These are phyloP conservation scores for Odontamblyopus rebecca DNA, from an alignment of 2,797 vertebrate species.

Conservation along the genomic window DNA sequence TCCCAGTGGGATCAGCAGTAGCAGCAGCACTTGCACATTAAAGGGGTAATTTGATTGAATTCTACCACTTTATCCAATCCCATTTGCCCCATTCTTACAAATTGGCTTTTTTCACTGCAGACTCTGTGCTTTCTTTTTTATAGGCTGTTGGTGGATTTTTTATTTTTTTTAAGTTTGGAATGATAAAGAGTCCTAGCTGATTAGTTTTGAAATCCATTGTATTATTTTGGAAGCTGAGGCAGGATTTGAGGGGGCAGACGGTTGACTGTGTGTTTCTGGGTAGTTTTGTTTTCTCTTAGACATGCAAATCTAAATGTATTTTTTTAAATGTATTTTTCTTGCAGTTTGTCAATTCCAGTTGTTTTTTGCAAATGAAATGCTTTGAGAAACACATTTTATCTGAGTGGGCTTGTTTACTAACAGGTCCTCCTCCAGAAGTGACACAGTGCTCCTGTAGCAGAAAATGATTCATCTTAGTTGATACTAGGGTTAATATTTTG, in stretches of 20 bases:
- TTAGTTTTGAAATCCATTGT: neutral
- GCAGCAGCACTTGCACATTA: slow-evolving; percentile 20
- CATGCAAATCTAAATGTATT: neutral
- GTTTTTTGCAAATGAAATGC: no score
- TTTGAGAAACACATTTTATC: no score
- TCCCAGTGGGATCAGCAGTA: slow-evolving; percentile 21
- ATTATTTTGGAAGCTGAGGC: neutral
- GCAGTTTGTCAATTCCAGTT: no score
- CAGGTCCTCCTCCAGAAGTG: no score
- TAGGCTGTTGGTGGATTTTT: neutral
- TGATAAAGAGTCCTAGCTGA: neutral
- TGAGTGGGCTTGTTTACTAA: no score
- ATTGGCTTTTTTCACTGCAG: neutral
- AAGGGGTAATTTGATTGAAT: slow-evolving; percentile 27
- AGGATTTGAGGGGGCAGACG: neutral
- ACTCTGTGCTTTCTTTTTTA: neutral
- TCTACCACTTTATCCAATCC: slow-evolving; percentile 18
- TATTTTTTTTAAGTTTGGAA: neutral
- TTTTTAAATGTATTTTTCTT: no score
- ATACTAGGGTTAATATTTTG: neutral
- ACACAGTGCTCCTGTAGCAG: no score
- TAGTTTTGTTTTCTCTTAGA: neutral
- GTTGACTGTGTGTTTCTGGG: neutral
- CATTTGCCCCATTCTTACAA: slow-evolving; percentile 10
- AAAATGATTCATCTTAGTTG: neutral